Conservation (phyloP, 2,113 vertebrate genomes). For the Anarhynchus alexandrinus region DNA sequence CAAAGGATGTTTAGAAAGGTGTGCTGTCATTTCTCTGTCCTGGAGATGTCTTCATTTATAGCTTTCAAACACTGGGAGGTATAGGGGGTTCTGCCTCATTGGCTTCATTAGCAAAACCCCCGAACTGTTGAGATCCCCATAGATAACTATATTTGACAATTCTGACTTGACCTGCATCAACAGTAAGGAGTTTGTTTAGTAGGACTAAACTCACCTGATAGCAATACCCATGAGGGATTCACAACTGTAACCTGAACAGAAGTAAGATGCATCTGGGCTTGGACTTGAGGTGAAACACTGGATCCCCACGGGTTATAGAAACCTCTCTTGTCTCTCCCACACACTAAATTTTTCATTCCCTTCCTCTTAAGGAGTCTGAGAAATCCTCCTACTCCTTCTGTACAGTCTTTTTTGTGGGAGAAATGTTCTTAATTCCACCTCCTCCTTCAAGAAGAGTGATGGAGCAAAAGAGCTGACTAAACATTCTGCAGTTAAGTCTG, state of each 20-base stretch:
- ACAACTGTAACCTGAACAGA: neutral
- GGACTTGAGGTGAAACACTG: neutral
- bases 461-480: neutral
- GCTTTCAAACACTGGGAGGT: neutral
- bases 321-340: neutral
- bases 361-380: neutral
- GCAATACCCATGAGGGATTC: neutral
- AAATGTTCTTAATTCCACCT: conserved; percentile 4
- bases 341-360: neutral
- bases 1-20: neutral
- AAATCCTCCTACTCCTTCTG: neutral
- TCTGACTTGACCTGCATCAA: neutral
- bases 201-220: neutral
- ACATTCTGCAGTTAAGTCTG: neutral
- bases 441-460: neutral
- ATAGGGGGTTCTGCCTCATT: neutral
- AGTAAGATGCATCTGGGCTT: neutral
- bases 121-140: neutral
- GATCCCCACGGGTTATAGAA: neutral
- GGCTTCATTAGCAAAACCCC: neutral
- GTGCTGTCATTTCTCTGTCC: neutral
- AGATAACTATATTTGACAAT: neutral
- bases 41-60: neutral
- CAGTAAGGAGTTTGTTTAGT: neutral
- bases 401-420: neutral